Evolutionary conservation across 1,140 invertebrate genomes (phyloP), one percentile per base, ranked within the genome.

Genomic region (Diuraphis noxia): DNA sequence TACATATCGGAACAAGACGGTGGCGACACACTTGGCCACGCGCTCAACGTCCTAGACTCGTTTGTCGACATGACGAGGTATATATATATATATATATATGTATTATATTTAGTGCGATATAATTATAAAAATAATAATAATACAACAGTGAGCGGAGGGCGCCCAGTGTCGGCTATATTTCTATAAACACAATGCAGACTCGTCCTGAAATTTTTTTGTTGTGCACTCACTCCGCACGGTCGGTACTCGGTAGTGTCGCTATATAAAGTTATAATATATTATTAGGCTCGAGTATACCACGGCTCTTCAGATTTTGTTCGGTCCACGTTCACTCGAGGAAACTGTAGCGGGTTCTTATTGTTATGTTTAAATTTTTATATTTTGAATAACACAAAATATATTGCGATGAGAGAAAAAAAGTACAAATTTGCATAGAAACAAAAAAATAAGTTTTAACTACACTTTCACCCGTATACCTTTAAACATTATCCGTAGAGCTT

Each of bases 31-130:
- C 96, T 98, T 49, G 96, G 96, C 93, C 96, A 96, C 89, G 96
- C 96, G 88, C 95, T 98, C 92, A 96, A 96, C 93, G 96, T 97
- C 93, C 96, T 98, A 93, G 96, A 98, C 93, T 96, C 97, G 92
- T 95, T 97, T 34, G 96, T 98, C 25, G 97, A 98, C 94, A 96
- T 97, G 94, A 96, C 96, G n/a, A 95, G 89, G 96, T 92, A 46
- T 30, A 43, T 81, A n/a, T n/a, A n/a, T n/a, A n/a, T n/a, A n/a
- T n/a, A n/a, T n/a, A n/a, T n/a, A n/a, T n/a, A n/a, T n/a, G n/a
- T n/a, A n/a, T n/a, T n/a, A n/a, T n/a, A 81, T 72, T 72, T 72
- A 72, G 30, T 72, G n/a, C 5, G 56, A 72, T 72, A n/a, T n/a
- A 17, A n/a, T 72, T 72, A 72, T 72, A 56, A 56, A 56, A 56